Evolutionary conservation across 2,888 invertebrate genomes (phyloP).

Genomic region (Andrena bucephala): DNA sequence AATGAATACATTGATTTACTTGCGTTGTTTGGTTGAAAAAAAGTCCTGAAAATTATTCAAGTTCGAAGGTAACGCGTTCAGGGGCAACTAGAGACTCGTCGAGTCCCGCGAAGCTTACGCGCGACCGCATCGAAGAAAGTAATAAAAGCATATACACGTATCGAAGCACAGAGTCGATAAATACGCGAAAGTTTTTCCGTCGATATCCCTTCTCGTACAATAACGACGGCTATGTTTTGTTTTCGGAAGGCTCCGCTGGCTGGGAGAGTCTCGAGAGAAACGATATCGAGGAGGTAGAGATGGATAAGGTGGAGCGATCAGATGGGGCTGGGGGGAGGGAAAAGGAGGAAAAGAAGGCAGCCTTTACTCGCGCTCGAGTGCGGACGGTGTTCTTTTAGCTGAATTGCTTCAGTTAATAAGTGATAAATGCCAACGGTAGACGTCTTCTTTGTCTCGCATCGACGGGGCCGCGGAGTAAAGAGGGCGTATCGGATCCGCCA

Average conservation of each 20-base stretch:
- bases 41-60: background rate
- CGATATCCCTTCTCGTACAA: conserved; percentile 16
- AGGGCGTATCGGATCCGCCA: conserved; percentile 27
- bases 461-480: conserved; percentile 30
- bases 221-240: conserved; percentile 38
- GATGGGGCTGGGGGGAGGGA: conserved; percentile 17
- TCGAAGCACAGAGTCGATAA: conserved; percentile 24
- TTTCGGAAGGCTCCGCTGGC: conserved; percentile 43
- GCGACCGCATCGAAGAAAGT: background rate
- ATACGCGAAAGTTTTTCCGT: conserved; percentile 38
- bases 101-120: conserved; percentile 8
- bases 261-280: conserved; percentile 41
- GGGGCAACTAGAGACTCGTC: background rate
- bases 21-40: too few species aligned
- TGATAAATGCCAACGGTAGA: conserved; percentile 58
- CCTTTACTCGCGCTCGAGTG: conserved; percentile 56
- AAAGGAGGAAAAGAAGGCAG: conserved; percentile 20
- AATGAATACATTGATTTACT: too few species aligned
- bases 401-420: conserved; percentile 68
- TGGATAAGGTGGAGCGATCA: conserved; percentile 49
- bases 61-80: background rate
- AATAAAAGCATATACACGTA: conserved; percentile 19
- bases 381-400: conserved; percentile 59
- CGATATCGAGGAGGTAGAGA: conserved; percentile 49
- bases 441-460: conserved; percentile 39